A percentile compares a stretch with the other conserved stretches of the same genome.
phyloP scores from a whole-genome alignment of 2,797 vertebrate species.

The Pseudochirops corinnae region DNA sequence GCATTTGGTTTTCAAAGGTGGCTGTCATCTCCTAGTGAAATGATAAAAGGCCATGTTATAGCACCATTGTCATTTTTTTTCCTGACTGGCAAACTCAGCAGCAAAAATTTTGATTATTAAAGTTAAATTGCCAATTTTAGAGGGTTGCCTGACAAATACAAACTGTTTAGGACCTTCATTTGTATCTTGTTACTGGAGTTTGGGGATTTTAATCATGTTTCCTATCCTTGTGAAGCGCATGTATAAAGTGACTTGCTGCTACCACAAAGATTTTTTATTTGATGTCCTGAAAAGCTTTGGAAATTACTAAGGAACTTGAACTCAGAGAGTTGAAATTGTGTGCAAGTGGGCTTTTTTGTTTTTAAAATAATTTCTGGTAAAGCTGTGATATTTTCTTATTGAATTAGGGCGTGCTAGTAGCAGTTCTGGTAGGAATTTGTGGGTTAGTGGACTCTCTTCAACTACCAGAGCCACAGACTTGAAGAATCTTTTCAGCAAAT shows the following conservation, averaged over 20 bases:
- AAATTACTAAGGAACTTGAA: background rate
- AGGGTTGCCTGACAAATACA: background rate
- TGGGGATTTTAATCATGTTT: background rate
- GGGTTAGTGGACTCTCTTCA: constrained; percentile 98
- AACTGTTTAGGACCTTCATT: background rate
- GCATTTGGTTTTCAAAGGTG: background rate
- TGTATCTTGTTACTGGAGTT: background rate
- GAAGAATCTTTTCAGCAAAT: constrained; percentile 98
- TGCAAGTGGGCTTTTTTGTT: accelerated
- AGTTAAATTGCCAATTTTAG: background rate
- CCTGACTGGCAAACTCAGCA: background rate
- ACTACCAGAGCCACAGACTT: constrained; percentile 98
- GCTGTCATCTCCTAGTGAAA: background rate
- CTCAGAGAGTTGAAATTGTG: background rate
- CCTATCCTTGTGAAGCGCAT: background rate
- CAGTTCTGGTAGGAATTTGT: constrained; percentile 92
- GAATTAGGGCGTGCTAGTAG: constrained; percentile 81
- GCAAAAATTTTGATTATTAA: background rate
- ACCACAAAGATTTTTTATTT: background rate
- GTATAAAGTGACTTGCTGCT: background rate
- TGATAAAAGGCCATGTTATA: background rate
- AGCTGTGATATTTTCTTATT: background rate
- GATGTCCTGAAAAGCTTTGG: background rate
- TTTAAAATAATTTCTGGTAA: background rate
- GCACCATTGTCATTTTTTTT: background rate